phyloP scores from a whole-genome alignment of 2,888 invertebrate species.

The Drosophila hamatofila region DNA sequence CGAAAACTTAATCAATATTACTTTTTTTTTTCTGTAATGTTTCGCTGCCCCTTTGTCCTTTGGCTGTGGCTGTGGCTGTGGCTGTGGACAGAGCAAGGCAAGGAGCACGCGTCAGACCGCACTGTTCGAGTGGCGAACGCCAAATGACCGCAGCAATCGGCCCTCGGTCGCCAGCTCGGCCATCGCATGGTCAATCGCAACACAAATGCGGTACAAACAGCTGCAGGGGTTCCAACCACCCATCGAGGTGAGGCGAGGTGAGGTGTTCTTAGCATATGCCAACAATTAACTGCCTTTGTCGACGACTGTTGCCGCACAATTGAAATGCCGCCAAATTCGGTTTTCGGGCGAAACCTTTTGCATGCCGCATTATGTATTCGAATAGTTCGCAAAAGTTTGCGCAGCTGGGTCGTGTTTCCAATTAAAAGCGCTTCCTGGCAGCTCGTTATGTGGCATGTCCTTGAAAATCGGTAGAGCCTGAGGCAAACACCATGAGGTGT shows the following conservation, averaged over 20 bases:
- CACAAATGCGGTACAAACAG: constrained; percentile 22
- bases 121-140: constrained; percentile 77
- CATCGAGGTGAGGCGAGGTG: not conserved
- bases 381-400: constrained; percentile 30
- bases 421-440: constrained; percentile 64
- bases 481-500: constrained; percentile 3
- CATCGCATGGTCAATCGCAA: constrained; percentile 44
- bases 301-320: constrained; percentile 55
- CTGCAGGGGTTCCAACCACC: constrained; percentile 18
- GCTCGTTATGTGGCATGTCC: constrained; percentile 30
- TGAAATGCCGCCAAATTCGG: constrained; percentile 55
- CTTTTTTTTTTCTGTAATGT: constrained; percentile 27
- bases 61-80: constrained; percentile 14
- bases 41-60: constrained; percentile 43
- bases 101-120: constrained; percentile 67
- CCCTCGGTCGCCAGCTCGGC: constrained; percentile 52
- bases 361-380: constrained; percentile 57
- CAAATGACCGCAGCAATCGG: constrained; percentile 81
- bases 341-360: constrained; percentile 41
- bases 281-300: constrained; percentile 40
- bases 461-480: constrained; percentile 44
- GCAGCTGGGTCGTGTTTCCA: constrained; percentile 46
- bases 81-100: constrained; percentile 39
- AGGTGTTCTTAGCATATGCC: constrained; percentile 13
- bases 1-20: constrained; percentile 73